Evolutionary conservation across 92 coral and sea anemone genomes (phyloP), one percentile per base, ranked within the genome.

Genomic region (Zoanthus solanderi): DNA sequence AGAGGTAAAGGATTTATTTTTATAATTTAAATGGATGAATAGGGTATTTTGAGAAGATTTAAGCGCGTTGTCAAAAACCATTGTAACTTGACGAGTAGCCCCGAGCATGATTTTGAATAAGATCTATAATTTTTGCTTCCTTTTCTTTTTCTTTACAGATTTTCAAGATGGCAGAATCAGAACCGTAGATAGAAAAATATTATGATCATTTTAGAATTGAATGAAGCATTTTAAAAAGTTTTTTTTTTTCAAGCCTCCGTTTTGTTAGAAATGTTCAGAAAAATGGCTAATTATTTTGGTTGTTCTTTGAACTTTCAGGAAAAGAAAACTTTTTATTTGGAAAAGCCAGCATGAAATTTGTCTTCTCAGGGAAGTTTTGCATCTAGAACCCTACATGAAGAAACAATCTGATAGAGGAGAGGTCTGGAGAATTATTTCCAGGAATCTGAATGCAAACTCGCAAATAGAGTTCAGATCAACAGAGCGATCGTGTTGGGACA

Each of bases 291-390:
- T 7, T 58, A 58, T 2, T 58, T 58, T 53, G 1, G 2, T 53
- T 58, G 65, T 58, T 58, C 65, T 16, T 58, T 34, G 37, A 58
- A 58, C 18, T 67, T 67, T 67, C 12, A 67, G 72, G 72, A 67
- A 67, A 67, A 67, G 72, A n/a, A 67, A 67, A 63, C 71, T 63
- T 63, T 63, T 63, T 63, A 63, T 63, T 15, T 63, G 71, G 71
- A 63, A 63, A 18, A 15, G 71, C 0, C 71, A 63, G 29, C 29
- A 63, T 63, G 71, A 63, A 15, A 15, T 18, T 63, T 10, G 71
- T 63, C 71, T 4, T 34, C 42, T 34, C 1, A 34, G 42, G 42
- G 42, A 34, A 34, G 0, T 34, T 34, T 34, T 34, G 42, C 13
- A 4, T 63, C 5, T 63, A 63, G 18, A 63, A 5, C 71, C 71